Conservation (phyloP, 2,888 invertebrate species). For the Minunthozetes semirufus region DNA sequence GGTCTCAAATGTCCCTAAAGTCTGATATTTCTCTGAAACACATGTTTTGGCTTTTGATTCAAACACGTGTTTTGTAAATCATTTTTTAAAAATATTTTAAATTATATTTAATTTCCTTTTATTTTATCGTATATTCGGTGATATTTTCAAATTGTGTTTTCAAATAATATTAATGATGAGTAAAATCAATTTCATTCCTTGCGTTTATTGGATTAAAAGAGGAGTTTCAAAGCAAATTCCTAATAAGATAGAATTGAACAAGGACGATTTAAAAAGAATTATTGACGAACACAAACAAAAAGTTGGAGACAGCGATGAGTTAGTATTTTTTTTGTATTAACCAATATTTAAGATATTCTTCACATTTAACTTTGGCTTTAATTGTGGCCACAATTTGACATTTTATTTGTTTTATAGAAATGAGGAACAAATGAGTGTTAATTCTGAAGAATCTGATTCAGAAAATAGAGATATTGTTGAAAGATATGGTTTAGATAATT, state of each 20-base stretch:
- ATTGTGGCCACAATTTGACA: too few species aligned
- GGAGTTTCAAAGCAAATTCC: conserved; percentile 48
- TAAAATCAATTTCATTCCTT: conserved; percentile 46
- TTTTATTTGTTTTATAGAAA: too few species aligned
- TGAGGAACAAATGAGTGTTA: conserved; percentile 20
- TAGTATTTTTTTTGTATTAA: not conserved
- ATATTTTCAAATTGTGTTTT: not conserved
- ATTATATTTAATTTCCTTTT: not conserved
- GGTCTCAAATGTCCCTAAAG: not conserved
- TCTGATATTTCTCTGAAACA: not conserved
- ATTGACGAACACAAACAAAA: conserved; percentile 66
- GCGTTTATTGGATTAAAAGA: conserved; percentile 48
- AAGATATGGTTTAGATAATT: conserved; percentile 54
- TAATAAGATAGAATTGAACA: conserved; percentile 61
- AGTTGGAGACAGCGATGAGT: conserved; percentile 45
- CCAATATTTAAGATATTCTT: too few species aligned
- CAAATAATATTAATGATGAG: not conserved
- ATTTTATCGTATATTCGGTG: too few species aligned
- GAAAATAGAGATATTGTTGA: conserved; percentile 56
- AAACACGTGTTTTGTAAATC: not conserved
- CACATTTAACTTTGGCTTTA: too few species aligned
- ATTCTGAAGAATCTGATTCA: conserved; percentile 46
- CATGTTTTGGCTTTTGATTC: not conserved
- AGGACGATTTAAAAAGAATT: conserved; percentile 66
- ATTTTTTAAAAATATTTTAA: not conserved